These are phyloP conservation scores for Phrynocephalus forsythii DNA, from an alignment of 2,797 vertebrate species.

Conservation along the genomic window DNA sequence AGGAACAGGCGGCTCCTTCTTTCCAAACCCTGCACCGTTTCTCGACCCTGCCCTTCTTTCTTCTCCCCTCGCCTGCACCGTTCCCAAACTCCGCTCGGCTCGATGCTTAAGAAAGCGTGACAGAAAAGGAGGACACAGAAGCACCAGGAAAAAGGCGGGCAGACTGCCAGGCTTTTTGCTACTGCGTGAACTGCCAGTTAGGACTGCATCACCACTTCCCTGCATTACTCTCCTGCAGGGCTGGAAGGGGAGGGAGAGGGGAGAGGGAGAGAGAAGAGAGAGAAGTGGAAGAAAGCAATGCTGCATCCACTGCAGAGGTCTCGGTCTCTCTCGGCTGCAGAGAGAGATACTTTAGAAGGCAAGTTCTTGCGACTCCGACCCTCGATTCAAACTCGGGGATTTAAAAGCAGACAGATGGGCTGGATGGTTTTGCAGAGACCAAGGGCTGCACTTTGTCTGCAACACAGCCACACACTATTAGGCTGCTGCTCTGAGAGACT, in stretches of 20 bases:
- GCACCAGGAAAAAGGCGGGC: not conserved
- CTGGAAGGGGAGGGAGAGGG: too few species aligned
- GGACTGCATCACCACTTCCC: conserved; percentile 12
- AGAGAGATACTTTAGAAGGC: not conserved
- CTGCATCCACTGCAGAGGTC: conserved; percentile 28
- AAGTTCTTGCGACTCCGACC: not conserved
- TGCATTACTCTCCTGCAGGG: conserved; percentile 38
- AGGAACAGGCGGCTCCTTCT: not conserved
- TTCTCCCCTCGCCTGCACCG: too few species aligned
- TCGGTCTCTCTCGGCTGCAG: conserved; percentile 4
- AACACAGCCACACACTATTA: too few species aligned
- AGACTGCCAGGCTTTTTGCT: not conserved
- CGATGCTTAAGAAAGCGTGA: not conserved
- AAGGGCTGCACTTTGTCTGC: not conserved
- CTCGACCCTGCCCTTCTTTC: accelerated
- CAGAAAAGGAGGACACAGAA: not conserved
- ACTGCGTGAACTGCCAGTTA: conserved; percentile 11
- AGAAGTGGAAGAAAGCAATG: not conserved
- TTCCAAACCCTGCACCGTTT: not conserved
- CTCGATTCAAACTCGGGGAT: not conserved
- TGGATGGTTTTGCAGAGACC: not conserved
- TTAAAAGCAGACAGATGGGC: not conserved
- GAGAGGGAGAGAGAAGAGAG: not conserved
- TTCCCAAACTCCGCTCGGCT: not conserved
- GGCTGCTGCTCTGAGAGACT: too few species aligned